phyloP scores from a whole-genome alignment of 2,888 invertebrate genomes.

The Cantharis lateralis region DNA sequence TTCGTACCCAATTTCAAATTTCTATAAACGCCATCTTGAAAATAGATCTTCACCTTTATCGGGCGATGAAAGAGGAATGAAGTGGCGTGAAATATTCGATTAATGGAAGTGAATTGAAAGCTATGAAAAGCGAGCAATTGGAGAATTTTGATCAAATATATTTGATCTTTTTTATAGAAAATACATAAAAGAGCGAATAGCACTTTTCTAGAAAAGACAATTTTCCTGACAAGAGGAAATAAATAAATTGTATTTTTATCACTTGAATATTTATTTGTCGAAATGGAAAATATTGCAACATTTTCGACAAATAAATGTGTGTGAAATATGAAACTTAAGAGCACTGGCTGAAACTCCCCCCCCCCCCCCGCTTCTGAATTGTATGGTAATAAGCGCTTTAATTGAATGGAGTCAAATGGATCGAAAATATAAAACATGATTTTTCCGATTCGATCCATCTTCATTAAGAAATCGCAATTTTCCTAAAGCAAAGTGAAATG shows the following conservation, averaged over 20 bases:
- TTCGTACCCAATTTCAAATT: constrained; percentile 42
- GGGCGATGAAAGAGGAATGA: constrained; percentile 38
- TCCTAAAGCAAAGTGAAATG: too few species aligned
- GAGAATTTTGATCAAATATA: constrained; percentile 50
- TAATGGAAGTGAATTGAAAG: constrained; percentile 50
- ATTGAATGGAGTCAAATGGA: too few species aligned
- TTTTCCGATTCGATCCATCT: too few species aligned
- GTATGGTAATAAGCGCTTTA: too few species aligned
- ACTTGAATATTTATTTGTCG: background rate
- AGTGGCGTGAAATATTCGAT: constrained; percentile 52
- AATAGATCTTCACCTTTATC: constrained; percentile 44
- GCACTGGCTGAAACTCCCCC: too few species aligned
- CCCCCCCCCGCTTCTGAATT: too few species aligned
- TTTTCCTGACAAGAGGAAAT: constrained; percentile 5
- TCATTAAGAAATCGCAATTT: too few species aligned
- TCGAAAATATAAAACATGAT: too few species aligned
- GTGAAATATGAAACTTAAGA: too few species aligned
- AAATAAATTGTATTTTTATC: constrained; percentile 1
- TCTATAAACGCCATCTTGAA: constrained; percentile 45
- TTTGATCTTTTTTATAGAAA: constrained; percentile 42
- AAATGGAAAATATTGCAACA: background rate
- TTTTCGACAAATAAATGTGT: too few species aligned
- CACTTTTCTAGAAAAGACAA: constrained; percentile 12
- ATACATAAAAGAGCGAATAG: constrained; percentile 23
- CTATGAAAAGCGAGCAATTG: constrained; percentile 48